Evolutionary conservation across 2,888 invertebrate genomes (phyloP).

Genomic region (Lacanobia oleracea): DNA sequence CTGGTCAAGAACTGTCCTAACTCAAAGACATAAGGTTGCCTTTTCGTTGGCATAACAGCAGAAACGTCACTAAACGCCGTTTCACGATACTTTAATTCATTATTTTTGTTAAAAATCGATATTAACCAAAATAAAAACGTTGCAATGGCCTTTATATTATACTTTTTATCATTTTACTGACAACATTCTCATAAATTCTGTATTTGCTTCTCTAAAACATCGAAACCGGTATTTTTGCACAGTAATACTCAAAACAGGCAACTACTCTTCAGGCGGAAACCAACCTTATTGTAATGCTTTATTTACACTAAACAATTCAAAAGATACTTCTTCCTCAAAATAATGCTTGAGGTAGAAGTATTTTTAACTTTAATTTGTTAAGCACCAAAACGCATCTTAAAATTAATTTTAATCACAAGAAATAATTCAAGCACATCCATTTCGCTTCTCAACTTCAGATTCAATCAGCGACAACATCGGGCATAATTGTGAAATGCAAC

Average conservation of each 20-base stretch:
- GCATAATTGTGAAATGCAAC: slow-evolving; percentile 60
- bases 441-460: slow-evolving; percentile 27
- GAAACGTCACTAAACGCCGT: no score
- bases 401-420: slow-evolving; percentile 10
- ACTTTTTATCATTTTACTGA: no score
- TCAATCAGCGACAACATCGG: slow-evolving; percentile 50
- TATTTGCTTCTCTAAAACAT: not conserved
- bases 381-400: not conserved
- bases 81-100: no score
- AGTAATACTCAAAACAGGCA: not conserved
- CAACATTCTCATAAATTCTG: no score
- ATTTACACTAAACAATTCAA: not conserved
- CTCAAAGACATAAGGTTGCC: no score
- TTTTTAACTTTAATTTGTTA: not conserved
- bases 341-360: no score
- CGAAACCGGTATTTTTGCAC: not conserved
- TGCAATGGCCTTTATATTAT: no score
- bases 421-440: slow-evolving; percentile 23
- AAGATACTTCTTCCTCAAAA: not conserved
- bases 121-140: no score
- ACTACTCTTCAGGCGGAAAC: not conserved
- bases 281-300: not conserved
- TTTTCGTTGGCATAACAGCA: no score
- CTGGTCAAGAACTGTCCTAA: no score
- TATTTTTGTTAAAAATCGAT: no score